phyloP scores from a whole-genome alignment of 2,797 vertebrate genomes.

The Lepus townsendii region DNA sequence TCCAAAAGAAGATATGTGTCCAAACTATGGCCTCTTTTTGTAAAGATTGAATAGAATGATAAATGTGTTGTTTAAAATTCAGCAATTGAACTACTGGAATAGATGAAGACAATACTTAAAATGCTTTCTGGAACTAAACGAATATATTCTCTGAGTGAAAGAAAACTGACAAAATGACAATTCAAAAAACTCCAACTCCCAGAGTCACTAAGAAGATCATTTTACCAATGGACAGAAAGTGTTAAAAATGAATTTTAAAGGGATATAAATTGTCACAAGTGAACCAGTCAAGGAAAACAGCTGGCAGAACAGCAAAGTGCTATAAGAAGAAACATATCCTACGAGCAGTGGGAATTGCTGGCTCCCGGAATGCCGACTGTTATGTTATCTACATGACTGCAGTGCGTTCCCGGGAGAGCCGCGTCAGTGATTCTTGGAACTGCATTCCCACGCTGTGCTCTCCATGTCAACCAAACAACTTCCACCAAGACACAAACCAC shows the following conservation, averaged over 20 bases:
- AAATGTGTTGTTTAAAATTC: conserved; percentile 23
- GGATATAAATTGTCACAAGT: not conserved
- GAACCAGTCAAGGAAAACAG: not conserved
- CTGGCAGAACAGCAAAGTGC: not conserved
- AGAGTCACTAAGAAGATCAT: not conserved
- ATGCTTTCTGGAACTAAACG: conserved; percentile 21
- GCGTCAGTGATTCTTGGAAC: not conserved
- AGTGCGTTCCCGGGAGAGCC: not conserved
- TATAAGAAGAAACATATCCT: not conserved
- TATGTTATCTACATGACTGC: not conserved
- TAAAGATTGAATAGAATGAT: not conserved
- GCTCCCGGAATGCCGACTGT: accelerated
- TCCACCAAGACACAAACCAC: conserved; percentile 22
- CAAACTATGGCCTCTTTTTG: not conserved
- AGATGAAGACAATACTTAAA: conserved; percentile 2
- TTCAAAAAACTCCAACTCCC: not conserved
- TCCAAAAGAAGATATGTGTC: not conserved
- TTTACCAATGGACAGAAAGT: conserved; percentile 17
- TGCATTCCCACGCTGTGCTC: not conserved
- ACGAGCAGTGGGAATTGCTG: not conserved
- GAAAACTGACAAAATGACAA: conserved; percentile 11
- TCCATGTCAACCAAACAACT: not conserved
- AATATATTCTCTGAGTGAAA: conserved; percentile 28
- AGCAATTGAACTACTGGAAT: conserved; percentile 51
- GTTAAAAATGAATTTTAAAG: not conserved